A percentile compares a stretch with the other conserved stretches of the same genome.
These are phyloP conservation scores for Agrochola circellaris DNA, from an alignment of 2,888 invertebrate genomes.

Conservation along the genomic window DNA sequence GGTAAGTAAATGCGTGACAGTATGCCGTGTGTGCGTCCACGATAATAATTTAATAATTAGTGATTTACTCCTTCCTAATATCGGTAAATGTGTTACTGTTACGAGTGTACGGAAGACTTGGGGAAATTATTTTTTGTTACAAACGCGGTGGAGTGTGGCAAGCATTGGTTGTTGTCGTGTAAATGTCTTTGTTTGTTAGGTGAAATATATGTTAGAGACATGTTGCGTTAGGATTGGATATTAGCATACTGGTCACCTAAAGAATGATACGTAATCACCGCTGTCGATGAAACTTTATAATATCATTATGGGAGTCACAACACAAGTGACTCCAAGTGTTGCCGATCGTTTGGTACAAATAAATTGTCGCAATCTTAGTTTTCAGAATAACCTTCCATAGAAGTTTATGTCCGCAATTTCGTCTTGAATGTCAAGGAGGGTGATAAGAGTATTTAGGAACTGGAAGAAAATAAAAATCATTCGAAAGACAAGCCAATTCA, in stretches of 20 bases:
- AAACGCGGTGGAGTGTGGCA: conserved; percentile 24
- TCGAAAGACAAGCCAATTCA: neutral
- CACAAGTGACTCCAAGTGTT: too few relatives aligned
- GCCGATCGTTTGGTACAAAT: too few relatives aligned
- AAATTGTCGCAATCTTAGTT: neutral
- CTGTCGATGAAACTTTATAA: too few relatives aligned
- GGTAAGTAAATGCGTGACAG: conserved; percentile 58
- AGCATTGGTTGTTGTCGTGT: conserved; percentile 25
- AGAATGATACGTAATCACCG: too few relatives aligned
- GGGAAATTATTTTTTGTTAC: conserved; percentile 47
- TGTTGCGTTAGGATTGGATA: too few relatives aligned
- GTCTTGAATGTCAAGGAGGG: neutral
- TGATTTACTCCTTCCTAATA: conserved; percentile 65
- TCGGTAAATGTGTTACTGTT: conserved; percentile 69
- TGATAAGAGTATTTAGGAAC: too few relatives aligned
- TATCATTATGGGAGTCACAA: too few relatives aligned
- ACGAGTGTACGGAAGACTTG: conserved; percentile 65
- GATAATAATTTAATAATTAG: conserved; percentile 43
- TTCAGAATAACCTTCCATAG: neutral
- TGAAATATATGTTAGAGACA: neutral
- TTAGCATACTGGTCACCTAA: too few relatives aligned
- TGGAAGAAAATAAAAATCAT: too few relatives aligned
- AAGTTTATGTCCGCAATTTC: neutral
- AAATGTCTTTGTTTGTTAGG: conserved; percentile 21
- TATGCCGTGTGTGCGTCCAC: conserved; percentile 44